phyloP scores from a whole-genome alignment of 1,140 invertebrate genomes.

The Cardiocondyla obscurior region DNA sequence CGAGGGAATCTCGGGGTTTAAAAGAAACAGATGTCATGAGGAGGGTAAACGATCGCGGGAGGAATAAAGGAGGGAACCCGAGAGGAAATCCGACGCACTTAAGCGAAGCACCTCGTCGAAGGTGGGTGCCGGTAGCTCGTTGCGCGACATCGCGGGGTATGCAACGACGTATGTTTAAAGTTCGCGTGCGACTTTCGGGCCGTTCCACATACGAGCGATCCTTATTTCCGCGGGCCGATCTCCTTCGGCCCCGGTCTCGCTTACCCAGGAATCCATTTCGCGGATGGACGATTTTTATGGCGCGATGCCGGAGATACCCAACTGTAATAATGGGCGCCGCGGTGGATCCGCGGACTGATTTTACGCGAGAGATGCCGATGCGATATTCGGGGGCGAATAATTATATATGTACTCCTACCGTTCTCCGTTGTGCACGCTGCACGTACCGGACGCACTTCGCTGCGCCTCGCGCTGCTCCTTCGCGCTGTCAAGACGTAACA shows the following conservation, averaged over 20 bases:
- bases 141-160: not conserved
- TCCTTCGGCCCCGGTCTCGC: not conserved
- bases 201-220: not conserved
- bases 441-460: not conserved
- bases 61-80: no score
- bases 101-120: not conserved
- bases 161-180: not conserved
- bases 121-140: not conserved
- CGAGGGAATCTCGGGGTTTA: not conserved
- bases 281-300: conserved; percentile 69
- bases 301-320: conserved; percentile 56
- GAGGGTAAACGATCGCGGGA: not conserved
- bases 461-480: not conserved
- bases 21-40: not conserved
- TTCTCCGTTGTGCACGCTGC: not conserved
- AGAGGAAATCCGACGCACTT: not conserved
- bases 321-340: conserved; percentile 33
- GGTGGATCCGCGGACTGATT: conserved; percentile 35
- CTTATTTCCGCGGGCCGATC: conserved; percentile 17
- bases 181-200: not conserved
- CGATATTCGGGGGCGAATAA: conserved; percentile 41
- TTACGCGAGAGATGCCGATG: conserved; percentile 27
- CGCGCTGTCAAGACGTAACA: not conserved
- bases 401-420: conserved; percentile 11
- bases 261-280: conserved; percentile 66